phyloP scores from a whole-genome alignment of 2,797 vertebrate genomes.

The Myiotriccus ornatus region DNA sequence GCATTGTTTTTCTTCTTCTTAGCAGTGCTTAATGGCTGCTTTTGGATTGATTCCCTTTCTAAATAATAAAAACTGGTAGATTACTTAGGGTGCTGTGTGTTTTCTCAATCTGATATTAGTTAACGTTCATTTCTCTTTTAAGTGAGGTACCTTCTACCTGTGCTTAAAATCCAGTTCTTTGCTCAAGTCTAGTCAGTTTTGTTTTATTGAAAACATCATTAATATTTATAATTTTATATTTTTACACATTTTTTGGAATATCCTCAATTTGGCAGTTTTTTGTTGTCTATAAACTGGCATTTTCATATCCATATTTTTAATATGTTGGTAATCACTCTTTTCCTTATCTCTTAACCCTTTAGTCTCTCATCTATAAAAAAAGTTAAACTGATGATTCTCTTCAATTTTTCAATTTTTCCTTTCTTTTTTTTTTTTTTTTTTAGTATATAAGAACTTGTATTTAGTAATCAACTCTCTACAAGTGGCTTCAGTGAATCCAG shows the following conservation, averaged over 20 bases:
- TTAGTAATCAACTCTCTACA: background rate
- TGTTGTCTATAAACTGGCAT: background rate
- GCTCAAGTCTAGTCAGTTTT: background rate
- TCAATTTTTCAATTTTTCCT: background rate
- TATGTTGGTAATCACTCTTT: background rate
- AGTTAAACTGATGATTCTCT: background rate
- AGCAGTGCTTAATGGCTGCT: background rate
- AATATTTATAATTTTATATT: background rate
- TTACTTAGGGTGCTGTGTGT: background rate
- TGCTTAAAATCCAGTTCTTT: background rate
- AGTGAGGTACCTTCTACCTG: background rate
- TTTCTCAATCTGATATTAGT: background rate
- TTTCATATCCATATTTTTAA: background rate
- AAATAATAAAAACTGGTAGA: background rate
- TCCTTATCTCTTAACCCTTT: background rate
- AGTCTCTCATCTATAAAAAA: background rate
- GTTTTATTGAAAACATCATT: background rate
- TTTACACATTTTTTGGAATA: background rate
- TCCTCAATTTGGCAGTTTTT: background rate
- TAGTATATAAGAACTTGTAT: background rate
- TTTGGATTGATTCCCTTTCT: background rate
- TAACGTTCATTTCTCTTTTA: background rate
- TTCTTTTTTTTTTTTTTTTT: background rate
- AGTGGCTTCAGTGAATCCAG: background rate
- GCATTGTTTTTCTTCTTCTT: background rate